Evolutionary conservation across 2,888 invertebrate species (phyloP).

Genomic region (Rhagium mordax): DNA sequence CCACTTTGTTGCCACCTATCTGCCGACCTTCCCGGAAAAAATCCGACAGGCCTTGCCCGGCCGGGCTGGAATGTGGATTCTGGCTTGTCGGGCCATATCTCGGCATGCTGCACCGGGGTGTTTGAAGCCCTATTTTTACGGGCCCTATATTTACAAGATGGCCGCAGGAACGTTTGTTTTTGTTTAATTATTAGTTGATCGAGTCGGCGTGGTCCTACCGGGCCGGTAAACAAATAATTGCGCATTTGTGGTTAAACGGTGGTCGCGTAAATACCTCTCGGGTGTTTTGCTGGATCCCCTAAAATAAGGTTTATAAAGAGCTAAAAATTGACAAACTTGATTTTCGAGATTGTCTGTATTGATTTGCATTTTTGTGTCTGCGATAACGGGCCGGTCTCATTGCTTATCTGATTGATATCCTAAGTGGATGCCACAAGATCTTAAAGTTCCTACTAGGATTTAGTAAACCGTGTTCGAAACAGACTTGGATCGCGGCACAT

Average conservation of each 20-base stretch:
- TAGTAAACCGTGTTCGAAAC: no score
- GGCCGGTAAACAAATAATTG: constrained; percentile 25
- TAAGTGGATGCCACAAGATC: background rate
- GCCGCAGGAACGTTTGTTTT: constrained; percentile 39
- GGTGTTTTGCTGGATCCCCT: no score
- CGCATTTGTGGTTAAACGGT: constrained; percentile 8
- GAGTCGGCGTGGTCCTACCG: background rate
- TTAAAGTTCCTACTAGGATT: no score
- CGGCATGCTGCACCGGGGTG: constrained; percentile 27
- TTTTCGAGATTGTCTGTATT: no score
- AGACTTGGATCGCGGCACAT: no score
- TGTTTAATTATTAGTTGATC: constrained; percentile 4
- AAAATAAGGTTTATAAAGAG: no score
- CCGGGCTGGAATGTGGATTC: constrained; percentile 27
- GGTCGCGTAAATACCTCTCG: no score
- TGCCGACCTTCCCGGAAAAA: constrained; percentile 32
- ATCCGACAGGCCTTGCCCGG: constrained; percentile 19
- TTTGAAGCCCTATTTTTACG: constrained; percentile 22
- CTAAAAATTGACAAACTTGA: no score
- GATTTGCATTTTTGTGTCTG: constrained; percentile 6
- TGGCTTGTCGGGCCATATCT: constrained; percentile 19
- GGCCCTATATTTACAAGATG: constrained; percentile 49
- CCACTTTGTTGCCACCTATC: background rate
- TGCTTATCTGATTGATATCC: background rate
- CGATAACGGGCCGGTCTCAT: constrained; percentile 22